Evolutionary conservation across 2,888 invertebrate species (phyloP).

Genomic region (Apotomis betuletana): DNA sequence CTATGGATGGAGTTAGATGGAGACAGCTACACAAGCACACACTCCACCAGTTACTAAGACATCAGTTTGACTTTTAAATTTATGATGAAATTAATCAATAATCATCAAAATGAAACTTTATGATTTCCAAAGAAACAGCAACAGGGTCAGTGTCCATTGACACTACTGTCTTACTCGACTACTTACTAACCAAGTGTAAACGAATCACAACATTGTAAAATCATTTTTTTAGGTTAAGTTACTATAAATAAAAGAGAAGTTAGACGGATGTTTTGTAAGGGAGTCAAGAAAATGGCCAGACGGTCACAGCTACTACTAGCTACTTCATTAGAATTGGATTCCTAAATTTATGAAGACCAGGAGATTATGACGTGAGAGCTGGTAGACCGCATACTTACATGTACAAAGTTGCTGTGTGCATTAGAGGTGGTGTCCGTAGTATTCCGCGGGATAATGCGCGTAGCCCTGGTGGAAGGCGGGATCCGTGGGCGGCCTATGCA

Average conservation of each 20-base stretch:
- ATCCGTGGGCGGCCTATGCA: slow-evolving; percentile 97
- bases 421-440: slow-evolving; percentile 97
- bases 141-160: neutral
- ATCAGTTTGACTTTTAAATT: too few relatives aligned
- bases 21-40: too few relatives aligned
- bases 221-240: too few relatives aligned
- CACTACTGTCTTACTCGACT: neutral
- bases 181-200: slow-evolving; percentile 16
- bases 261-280: too few relatives aligned
- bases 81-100: too few relatives aligned
- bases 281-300: too few relatives aligned
- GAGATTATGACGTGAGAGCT: too few relatives aligned
- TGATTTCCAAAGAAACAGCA: slow-evolving; percentile 11
- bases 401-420: slow-evolving; percentile 73
- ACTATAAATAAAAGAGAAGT: neutral
- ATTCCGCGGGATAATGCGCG: slow-evolving; percentile 94
- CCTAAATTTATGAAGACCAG: too few relatives aligned
- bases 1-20: too few relatives aligned
- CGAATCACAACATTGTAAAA: neutral
- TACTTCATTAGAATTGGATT: too few relatives aligned
- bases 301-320: too few relatives aligned
- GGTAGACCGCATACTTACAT: slow-evolving; percentile 65
- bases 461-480: slow-evolving; percentile 97
- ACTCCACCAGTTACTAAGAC: too few relatives aligned
- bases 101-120: neutral